Percentiles rank a stretch among this genome's conserved stretches.
phyloP scores from a whole-genome alignment of 2,888 invertebrate species.

The Agrochola lychnidis region DNA sequence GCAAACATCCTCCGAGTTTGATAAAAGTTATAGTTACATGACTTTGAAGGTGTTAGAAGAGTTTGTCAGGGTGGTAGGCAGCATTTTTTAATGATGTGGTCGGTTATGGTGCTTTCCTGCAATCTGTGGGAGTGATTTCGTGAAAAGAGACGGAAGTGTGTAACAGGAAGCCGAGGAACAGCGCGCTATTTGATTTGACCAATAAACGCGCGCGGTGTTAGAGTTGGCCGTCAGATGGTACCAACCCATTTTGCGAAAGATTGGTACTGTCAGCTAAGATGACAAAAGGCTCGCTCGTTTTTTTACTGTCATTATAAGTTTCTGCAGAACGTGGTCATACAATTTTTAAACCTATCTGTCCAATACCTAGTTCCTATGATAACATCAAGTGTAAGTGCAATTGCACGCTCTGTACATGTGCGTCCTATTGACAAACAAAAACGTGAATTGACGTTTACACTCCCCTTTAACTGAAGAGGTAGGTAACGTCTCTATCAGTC shows the following conservation, averaged over 20 bases:
- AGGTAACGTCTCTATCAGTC: conserved; percentile 47
- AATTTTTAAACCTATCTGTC: conserved; percentile 18
- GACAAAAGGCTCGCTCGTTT: no score
- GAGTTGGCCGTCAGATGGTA: no score
- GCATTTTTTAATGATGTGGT: not conserved
- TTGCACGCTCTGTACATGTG: conserved; percentile 16
- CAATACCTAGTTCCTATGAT: conserved; percentile 7
- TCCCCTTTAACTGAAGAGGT: conserved; percentile 24
- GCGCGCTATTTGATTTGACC: no score
- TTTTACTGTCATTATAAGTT: not conserved
- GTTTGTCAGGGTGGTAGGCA: not conserved
- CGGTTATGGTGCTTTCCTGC: no score
- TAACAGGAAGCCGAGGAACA: no score
- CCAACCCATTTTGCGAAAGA: no score
- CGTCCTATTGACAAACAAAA: conserved; percentile 41
- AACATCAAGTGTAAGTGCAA: conserved; percentile 15
- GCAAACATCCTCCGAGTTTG: not conserved
- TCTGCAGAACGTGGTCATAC: not conserved
- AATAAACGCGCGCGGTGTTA: no score
- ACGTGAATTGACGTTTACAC: conserved; percentile 20
- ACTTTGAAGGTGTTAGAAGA: not conserved
- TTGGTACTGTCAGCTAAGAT: no score
- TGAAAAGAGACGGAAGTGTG: no score
- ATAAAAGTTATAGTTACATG: not conserved
- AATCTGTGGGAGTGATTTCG: no score